Percentiles rank a stretch among this genome's conserved stretches.
phyloP scores from a whole-genome alignment of 2,888 invertebrate species.

The Brenthis hecate region DNA sequence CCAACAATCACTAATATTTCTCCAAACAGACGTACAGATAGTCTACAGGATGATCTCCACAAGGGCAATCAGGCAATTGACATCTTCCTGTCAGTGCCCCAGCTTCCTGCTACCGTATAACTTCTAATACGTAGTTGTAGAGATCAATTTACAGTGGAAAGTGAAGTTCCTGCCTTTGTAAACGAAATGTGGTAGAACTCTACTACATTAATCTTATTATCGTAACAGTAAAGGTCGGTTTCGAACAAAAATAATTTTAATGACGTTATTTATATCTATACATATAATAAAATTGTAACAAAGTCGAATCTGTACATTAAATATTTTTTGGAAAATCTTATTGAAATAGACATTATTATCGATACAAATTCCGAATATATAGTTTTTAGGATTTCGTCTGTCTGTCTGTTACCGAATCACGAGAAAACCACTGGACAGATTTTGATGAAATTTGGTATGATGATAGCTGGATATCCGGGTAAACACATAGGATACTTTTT shows the following conservation, averaged over 20 bases:
- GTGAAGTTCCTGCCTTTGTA: neutral
- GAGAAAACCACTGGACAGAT: no score
- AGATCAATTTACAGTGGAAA: conserved; percentile 23
- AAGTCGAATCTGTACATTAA: no score
- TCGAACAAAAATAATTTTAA: neutral
- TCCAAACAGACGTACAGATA: conserved; percentile 14
- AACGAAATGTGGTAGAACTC: conserved; percentile 1
- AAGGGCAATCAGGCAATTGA: conserved; percentile 74
- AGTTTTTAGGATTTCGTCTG: no score
- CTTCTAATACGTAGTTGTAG: conserved; percentile 15
- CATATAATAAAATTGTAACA: no score
- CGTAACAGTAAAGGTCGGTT: neutral
- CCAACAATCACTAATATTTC: conserved; percentile 1
- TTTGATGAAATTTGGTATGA: no score
- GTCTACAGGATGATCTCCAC: conserved; percentile 60
- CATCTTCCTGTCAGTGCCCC: conserved; percentile 68
- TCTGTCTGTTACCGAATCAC: no score
- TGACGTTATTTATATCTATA: no score
- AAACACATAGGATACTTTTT: no score
- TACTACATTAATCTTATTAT: neutral
- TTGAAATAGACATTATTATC: no score
- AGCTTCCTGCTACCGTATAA: conserved; percentile 53
- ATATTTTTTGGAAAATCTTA: no score
- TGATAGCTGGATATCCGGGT: no score
- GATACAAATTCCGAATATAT: no score